These are phyloP conservation scores for Zaprionus taronus DNA, from an alignment of 1,140 invertebrate genomes.

Conservation along the genomic window DNA sequence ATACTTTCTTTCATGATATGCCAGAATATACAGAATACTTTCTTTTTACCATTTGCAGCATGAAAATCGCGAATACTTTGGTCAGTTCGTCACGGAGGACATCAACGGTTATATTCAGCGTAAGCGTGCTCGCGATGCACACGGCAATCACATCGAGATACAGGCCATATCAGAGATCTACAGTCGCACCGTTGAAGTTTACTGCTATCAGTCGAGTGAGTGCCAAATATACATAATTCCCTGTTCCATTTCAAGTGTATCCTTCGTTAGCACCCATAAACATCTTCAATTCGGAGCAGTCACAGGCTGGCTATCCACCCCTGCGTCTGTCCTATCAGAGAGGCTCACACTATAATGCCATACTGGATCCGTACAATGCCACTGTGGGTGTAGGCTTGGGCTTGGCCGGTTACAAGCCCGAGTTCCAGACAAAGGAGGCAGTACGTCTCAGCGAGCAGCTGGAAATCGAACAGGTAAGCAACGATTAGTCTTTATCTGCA, in stretches of 20 bases:
- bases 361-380: slow-evolving; percentile 94
- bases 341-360: slow-evolving; percentile 95
- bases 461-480: slow-evolving; percentile 90
- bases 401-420: slow-evolving; percentile 93
- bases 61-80: slow-evolving; percentile 95
- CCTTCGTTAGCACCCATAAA: slow-evolving; percentile 92
- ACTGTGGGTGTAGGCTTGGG: slow-evolving; percentile 95
- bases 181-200: slow-evolving; percentile 96
- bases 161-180: slow-evolving; percentile 97
- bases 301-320: slow-evolving; percentile 91
- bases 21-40: not conserved
- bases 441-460: slow-evolving; percentile 92
- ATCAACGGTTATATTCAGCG: slow-evolving; percentile 94
- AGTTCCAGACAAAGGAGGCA: slow-evolving; percentile 92
- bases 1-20: not conserved
- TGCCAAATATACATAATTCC: not conserved
- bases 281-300: slow-evolving; percentile 91
- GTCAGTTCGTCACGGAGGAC: slow-evolving; percentile 97
- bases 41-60: slow-evolving; percentile 50
- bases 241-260: slow-evolving; percentile 8
- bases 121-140: slow-evolving; percentile 91
- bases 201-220: slow-evolving; percentile 93
- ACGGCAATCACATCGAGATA: slow-evolving; percentile 97
- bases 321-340: slow-evolving; percentile 96
- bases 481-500: not conserved